Evolutionary conservation across 2,113 vertebrate genomes (phyloP).

Genomic region (Paracanthobrama guichenoti): DNA sequence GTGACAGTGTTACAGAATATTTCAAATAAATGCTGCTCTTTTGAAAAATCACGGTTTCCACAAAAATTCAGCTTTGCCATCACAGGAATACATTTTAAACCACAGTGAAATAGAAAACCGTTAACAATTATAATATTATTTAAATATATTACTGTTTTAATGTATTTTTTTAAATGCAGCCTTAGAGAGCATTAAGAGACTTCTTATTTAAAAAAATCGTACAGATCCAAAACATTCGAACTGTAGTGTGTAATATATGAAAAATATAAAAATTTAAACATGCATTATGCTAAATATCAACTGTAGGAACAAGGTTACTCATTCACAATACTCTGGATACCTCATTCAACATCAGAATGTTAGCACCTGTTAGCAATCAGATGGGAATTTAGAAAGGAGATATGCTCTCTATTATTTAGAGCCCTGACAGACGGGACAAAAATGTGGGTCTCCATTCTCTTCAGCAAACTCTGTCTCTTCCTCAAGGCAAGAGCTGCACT

Average conservation of each 20-base stretch:
- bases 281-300: not conserved
- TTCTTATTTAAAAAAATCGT: too few relatives aligned
- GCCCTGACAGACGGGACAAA: not conserved
- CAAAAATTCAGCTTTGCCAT: not conserved
- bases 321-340: not conserved
- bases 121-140: too few relatives aligned
- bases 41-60: too few relatives aligned
- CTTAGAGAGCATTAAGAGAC: too few relatives aligned
- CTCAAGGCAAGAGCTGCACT: constrained; percentile 22
- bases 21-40: too few relatives aligned
- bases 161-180: too few relatives aligned
- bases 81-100: not conserved
- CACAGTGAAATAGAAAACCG: too few relatives aligned
- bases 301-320: not conserved
- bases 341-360: not conserved
- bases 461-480: constrained; percentile 16
- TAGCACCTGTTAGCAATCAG: not conserved
- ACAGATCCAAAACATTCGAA: too few relatives aligned
- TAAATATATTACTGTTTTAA: too few relatives aligned
- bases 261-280: not conserved
- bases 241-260: not conserved
- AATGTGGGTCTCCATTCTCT: constrained; percentile 18
- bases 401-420: constrained; percentile 6
- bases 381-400: not conserved
- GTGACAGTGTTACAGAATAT: too few relatives aligned